phyloP scores from a whole-genome alignment of 2,113 vertebrate genomes.

The Phaethon lepturus region DNA sequence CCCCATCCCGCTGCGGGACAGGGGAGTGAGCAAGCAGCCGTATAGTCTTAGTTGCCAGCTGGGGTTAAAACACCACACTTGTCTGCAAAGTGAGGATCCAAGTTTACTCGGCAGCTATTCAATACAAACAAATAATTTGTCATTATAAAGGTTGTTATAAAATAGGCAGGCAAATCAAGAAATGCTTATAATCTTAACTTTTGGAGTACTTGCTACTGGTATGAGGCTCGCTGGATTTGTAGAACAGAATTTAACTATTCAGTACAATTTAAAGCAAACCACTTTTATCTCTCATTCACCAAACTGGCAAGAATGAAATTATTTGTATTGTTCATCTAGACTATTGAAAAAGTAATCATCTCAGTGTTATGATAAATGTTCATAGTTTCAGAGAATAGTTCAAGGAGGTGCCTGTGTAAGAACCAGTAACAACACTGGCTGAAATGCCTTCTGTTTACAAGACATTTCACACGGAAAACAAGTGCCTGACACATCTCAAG shows the following conservation, averaged over 20 bases:
- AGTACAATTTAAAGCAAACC: neutral
- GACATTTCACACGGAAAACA: neutral
- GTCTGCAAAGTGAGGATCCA: neutral
- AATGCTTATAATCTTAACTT: neutral
- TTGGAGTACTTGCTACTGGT: neutral
- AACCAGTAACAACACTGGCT: neutral
- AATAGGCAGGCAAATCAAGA: neutral
- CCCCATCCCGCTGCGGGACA: too few species aligned
- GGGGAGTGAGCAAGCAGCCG: too few species aligned
- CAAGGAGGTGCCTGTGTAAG: neutral
- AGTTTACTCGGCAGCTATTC: neutral
- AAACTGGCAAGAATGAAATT: neutral
- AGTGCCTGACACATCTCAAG: neutral
- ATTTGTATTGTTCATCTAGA: neutral
- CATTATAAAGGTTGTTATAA: neutral
- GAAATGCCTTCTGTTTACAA: neutral
- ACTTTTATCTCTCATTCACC: neutral
- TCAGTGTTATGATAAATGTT: neutral
- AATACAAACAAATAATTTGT: neutral
- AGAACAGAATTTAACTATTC: neutral
- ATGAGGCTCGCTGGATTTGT: neutral
- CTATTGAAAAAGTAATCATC: neutral
- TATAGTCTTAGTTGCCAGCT: too few species aligned
- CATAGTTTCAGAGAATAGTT: neutral
- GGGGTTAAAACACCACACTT: too few species aligned